Evolutionary conservation across 2,797 vertebrate genomes (phyloP).

Genomic region (Coregonus suidteri): DNA sequence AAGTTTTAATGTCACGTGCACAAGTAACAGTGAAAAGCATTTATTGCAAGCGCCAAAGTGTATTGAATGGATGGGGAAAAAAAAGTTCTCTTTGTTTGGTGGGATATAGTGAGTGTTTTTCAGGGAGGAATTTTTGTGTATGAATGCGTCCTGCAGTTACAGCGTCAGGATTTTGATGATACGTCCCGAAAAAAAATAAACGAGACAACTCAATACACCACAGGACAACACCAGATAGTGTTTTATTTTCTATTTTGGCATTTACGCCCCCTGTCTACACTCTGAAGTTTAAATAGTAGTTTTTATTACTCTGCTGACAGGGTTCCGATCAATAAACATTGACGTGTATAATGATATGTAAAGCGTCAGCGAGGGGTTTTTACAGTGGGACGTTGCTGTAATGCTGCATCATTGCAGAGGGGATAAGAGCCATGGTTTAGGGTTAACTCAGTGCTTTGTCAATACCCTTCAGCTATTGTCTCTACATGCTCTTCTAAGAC

Average conservation of each 20-base stretch:
- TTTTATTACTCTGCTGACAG: background rate
- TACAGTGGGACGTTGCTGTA: slow-evolving; percentile 13
- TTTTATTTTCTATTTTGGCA: background rate
- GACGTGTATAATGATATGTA: slow-evolving; percentile 8
- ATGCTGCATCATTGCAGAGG: slow-evolving; percentile 28
- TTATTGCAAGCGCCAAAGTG: background rate
- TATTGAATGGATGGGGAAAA: background rate
- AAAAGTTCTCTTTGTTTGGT: background rate
- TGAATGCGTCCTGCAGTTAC: background rate
- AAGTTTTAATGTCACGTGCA: too few relatives aligned
- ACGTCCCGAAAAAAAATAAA: background rate
- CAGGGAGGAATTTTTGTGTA: background rate
- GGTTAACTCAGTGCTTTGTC: slow-evolving; percentile 70
- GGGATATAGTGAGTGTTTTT: background rate
- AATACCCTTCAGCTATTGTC: slow-evolving; percentile 67
- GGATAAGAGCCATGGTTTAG: slow-evolving; percentile 40
- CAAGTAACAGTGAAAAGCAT: too few relatives aligned
- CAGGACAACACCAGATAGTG: background rate
- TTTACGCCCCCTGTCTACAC: background rate
- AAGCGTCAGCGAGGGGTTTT: slow-evolving; percentile 37
- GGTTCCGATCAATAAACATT: slow-evolving; percentile 12
- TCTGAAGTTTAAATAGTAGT: background rate
- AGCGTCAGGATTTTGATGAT: background rate
- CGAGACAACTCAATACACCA: background rate
- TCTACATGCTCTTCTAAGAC: slow-evolving; percentile 55